Percentiles rank a stretch among this genome's conserved stretches.
Evolutionary conservation across 1,140 invertebrate species (phyloP).

Genomic region (Euura lappo): DNA sequence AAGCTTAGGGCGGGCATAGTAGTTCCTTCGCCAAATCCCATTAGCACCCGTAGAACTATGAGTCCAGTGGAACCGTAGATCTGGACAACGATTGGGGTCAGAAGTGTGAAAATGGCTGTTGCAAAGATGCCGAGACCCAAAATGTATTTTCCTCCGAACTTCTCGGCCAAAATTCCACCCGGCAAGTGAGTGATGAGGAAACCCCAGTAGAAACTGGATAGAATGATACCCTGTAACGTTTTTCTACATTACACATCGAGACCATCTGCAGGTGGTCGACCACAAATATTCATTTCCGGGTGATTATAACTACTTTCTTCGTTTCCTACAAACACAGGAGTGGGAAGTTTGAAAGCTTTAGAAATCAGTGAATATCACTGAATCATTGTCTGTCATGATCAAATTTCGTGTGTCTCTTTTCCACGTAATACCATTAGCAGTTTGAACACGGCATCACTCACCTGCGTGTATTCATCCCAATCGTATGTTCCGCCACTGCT

Average conservation of each 20-base stretch:
- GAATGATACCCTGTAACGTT: too few species aligned
- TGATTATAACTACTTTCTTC: conserved; percentile 41
- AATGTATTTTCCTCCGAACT: conserved; percentile 61
- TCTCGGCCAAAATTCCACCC: conserved; percentile 58
- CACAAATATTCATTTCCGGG: conserved; percentile 58
- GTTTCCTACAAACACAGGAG: conserved; percentile 22
- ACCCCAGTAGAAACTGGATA: too few species aligned
- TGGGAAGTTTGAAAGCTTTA: not conserved
- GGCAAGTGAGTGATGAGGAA: conserved; percentile 53
- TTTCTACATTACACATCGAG: conserved; percentile 42
- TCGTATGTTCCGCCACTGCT: conserved; percentile 40
- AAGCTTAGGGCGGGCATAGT: conserved; percentile 18
- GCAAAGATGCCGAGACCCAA: conserved; percentile 60
- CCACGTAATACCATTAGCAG: conserved; percentile 24
- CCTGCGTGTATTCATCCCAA: conserved; percentile 22
- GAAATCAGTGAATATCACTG: too few species aligned
- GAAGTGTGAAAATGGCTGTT: conserved; percentile 54
- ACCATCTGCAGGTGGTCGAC: too few species aligned
- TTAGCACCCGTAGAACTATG: conserved; percentile 61
- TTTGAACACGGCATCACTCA: conserved; percentile 39
- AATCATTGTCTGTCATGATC: too few species aligned
- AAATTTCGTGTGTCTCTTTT: not conserved
- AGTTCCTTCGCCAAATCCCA: conserved; percentile 69
- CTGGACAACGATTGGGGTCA: too few species aligned
- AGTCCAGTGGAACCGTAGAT: not conserved